Percentiles rank a stretch among this genome's conserved stretches.
phyloP scores from a whole-genome alignment of 2,113 vertebrate species.

The Acinonyx jubatus region DNA sequence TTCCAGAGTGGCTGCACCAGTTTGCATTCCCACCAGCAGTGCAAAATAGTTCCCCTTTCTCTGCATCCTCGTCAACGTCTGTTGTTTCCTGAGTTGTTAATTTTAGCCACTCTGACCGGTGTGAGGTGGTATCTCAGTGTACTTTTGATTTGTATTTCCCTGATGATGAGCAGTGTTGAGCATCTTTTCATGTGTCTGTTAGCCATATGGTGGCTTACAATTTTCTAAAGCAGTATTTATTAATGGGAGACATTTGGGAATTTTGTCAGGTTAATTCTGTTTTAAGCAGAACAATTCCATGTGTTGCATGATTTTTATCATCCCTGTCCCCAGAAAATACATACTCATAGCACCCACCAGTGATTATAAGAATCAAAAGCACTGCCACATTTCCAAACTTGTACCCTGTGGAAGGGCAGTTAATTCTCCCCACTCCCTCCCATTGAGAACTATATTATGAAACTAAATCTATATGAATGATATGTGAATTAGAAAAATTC shows the following conservation, averaged over 20 bases:
- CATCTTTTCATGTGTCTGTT: too few species aligned
- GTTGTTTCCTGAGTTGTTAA: too few species aligned
- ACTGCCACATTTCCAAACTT: background rate
- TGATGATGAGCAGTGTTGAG: too few species aligned
- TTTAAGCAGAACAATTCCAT: background rate
- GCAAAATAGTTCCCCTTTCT: too few species aligned
- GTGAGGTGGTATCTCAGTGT: too few species aligned
- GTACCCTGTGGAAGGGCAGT: background rate
- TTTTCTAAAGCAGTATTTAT: conserved; percentile 26
- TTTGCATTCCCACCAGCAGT: too few species aligned
- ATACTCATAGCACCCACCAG: background rate
- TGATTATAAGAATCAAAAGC: background rate
- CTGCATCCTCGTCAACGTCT: too few species aligned
- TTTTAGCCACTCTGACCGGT: too few species aligned
- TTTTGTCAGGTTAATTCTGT: background rate
- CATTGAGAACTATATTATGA: background rate
- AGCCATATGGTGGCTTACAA: background rate
- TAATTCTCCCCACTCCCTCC: background rate
- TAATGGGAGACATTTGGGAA: background rate
- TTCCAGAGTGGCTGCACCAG: too few species aligned
- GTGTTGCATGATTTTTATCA: conserved; percentile 18
- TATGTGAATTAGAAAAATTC: background rate
- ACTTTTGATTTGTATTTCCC: too few species aligned
- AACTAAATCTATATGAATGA: background rate
- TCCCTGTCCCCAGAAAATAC: background rate